Evolutionary conservation across 2,888 invertebrate species (phyloP), one percentile per base, ranked within the genome.

Genomic region (Synanthedon andrenaeformis): DNA sequence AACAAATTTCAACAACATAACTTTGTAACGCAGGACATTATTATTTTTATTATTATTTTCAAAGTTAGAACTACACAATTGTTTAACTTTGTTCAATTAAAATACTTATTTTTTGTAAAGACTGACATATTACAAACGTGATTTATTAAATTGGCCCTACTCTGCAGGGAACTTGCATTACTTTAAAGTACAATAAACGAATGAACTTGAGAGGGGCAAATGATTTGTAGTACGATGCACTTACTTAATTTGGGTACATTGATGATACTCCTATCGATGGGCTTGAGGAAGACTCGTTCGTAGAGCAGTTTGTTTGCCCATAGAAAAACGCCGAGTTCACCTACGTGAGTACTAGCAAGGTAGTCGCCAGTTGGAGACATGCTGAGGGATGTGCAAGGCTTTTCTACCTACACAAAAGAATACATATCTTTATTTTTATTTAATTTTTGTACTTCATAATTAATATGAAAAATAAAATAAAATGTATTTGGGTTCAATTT

Each of bases 241-340:
- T 79, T 67, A 86, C 80, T 80, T 62, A 79, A 70, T 67, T 62
- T 74, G 3, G 89, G 89, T 52, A 89, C 66, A 42, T 70, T 64
- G n/a, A 75, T 61, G 12, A 67, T 66, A 49, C 72, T 79, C 49
- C 88, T 82, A 53, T 89, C 82, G 23, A 96, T 88, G 0, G 95
- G 93, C 66, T 92, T 92, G 12, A 98, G 87, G 41, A 94, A 92
- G 35, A 97, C 89, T 69, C 93, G 93, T 53, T 92, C 89, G 75
- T 95, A 99, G 1, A 98, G 78, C 0, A 94, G 92, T 69, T 92
- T 92, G 79, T 99, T 99, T 0, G 95, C 92, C 99, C 99, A 99
- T 42, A 99, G 86, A 72, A 94, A 97, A 53, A 99, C 90, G 1
- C 98, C 98, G 17, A 97, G 82, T 67, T 95, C 92, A 58, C 95